Evolutionary conservation across 1,140 invertebrate species (phyloP).

Genomic region (Melitaea cinxia): DNA sequence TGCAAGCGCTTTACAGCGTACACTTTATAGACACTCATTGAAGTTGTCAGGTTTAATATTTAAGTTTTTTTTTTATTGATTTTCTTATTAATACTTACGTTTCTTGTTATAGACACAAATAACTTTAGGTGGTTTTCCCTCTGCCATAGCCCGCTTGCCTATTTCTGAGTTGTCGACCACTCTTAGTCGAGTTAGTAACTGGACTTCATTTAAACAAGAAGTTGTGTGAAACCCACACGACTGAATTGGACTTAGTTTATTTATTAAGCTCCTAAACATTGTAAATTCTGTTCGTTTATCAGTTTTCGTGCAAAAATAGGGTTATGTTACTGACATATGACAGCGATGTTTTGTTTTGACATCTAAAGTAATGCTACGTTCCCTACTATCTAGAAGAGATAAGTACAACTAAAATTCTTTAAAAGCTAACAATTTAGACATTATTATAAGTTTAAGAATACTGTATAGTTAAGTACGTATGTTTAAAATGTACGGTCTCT

Average conservation of each 20-base stretch:
- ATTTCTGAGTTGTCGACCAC: conserved; percentile 98
- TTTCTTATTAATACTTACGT: conserved; percentile 48
- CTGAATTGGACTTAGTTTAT: conserved; percentile 43
- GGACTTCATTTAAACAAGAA: conserved; percentile 83
- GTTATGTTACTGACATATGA: conserved; percentile 24
- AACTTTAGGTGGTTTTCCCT: conserved; percentile 94
- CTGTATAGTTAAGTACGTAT: too few species aligned
- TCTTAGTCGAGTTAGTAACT: conserved; percentile 88
- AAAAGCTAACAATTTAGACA: too few species aligned
- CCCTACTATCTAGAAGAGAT: too few species aligned
- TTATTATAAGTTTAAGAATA: too few species aligned
- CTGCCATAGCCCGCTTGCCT: conserved; percentile 95
- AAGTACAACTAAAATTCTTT: too few species aligned
- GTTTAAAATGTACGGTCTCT: too few species aligned
- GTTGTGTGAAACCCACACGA: conserved; percentile 83
- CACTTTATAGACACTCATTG: background rate
- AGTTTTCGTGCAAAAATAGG: conserved; percentile 14
- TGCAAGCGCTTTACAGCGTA: too few species aligned
- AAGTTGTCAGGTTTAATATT: background rate
- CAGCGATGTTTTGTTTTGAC: conserved; percentile 19
- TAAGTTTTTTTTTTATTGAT: background rate
- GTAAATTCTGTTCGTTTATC: conserved; percentile 14
- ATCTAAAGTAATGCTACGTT: background rate
- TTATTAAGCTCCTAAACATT: conserved; percentile 64
- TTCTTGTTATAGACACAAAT: conserved; percentile 95